A percentile compares a stretch with the other conserved stretches of the same genome.
Conservation (phyloP, 2,888 invertebrate species). For the Synergus gifuensis region DNA sequence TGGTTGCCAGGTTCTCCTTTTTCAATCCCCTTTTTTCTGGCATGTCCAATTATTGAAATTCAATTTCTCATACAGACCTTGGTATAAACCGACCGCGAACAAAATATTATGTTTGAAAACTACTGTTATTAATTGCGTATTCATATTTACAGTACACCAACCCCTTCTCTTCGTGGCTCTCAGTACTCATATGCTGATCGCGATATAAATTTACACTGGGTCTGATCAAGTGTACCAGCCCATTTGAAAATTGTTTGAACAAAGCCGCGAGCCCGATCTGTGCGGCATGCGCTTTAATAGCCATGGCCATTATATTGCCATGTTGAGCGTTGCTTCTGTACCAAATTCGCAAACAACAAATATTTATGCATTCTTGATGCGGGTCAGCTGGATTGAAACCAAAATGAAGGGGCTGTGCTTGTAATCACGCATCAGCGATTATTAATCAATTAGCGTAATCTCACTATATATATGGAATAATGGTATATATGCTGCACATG, state of each 20-base stretch:
- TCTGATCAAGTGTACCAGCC: conserved; percentile 46
- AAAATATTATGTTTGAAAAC: conserved; percentile 27
- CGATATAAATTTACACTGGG: conserved; percentile 60
- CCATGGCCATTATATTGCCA: conserved; percentile 58
- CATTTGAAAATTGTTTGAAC: conserved; percentile 69
- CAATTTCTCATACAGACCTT: conserved; percentile 7
- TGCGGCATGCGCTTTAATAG: conserved; percentile 62
- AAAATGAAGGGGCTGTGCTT: conserved; percentile 42
- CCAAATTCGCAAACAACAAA: conserved; percentile 63
- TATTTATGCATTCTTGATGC: conserved; percentile 70
- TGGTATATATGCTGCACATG: background rate
- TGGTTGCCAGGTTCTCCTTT: background rate
- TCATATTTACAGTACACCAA: conserved; percentile 16
- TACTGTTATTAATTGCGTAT: conserved; percentile 31
- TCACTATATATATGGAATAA: background rate
- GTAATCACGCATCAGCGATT: conserved; percentile 57
- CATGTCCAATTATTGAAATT: conserved; percentile 28
- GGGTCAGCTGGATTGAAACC: conserved; percentile 26
- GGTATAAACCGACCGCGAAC: conserved; percentile 9
- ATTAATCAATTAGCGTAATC: conserved; percentile 64
- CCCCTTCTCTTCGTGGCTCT: conserved; percentile 21
- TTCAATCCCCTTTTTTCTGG: background rate
- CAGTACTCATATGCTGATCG: conserved; percentile 46
- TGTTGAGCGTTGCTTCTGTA: conserved; percentile 60
- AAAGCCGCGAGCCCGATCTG: conserved; percentile 54